Percentiles rank a stretch among this genome's conserved stretches.
Conservation (phyloP, 2,797 vertebrate genomes). For the Peromyscus melanophrys region DNA sequence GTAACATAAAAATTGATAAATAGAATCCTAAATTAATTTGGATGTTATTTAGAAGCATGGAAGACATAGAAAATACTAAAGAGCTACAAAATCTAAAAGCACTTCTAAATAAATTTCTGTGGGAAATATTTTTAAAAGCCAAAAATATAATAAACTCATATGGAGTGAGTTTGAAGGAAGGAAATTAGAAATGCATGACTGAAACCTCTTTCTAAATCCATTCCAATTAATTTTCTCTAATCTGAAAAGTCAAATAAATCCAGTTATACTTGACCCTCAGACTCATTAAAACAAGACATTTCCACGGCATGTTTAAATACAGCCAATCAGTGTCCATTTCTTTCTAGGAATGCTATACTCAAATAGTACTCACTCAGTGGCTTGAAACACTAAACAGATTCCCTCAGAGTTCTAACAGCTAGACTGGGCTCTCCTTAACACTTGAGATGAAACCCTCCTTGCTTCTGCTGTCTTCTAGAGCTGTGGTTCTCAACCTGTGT, state of each 20-base stretch:
- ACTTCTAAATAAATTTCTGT: not conserved
- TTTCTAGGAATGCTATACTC: not conserved
- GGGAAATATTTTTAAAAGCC: not conserved
- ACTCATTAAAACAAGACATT: not conserved
- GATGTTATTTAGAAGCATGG: not conserved
- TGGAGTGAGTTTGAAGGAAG: not conserved
- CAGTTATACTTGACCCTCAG: not conserved
- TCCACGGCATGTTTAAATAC: not conserved
- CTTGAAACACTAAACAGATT: not conserved
- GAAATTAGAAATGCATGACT: not conserved
- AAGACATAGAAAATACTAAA: not conserved
- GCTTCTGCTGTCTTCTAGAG: not conserved
- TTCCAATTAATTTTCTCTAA: too few species aligned
- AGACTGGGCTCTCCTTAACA: not conserved
- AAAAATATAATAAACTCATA: not conserved
- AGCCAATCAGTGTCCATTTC: not conserved
- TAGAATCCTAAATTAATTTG: not conserved
- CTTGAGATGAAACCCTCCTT: not conserved
- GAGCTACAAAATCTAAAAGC: not conserved
- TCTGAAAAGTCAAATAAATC: not conserved
- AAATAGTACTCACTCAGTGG: not conserved
- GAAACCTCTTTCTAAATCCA: not conserved
- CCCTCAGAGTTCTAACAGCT: not conserved
- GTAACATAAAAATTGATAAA: not conserved
- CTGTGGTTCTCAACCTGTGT: not conserved